Conservation (phyloP, 1,140 invertebrate genomes). For the Ectropis grisescens region DNA sequence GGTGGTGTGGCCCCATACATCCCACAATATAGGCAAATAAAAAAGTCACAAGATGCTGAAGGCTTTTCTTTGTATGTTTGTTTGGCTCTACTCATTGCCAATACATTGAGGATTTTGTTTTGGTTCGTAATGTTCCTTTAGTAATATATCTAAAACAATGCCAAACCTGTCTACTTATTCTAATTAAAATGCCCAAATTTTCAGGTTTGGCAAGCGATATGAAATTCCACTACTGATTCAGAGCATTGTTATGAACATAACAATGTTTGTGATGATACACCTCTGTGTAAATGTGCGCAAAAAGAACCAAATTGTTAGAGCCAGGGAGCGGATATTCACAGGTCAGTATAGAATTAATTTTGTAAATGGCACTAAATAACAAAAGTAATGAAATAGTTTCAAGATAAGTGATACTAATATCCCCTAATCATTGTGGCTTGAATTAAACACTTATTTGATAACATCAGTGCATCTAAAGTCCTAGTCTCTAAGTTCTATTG, state of each 20-base stretch:
- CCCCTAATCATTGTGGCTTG: no score
- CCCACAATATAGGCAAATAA: slow-evolving; percentile 95
- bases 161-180: no score
- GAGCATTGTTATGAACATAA: slow-evolving; percentile 96
- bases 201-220: slow-evolving; percentile 97
- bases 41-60: slow-evolving; percentile 89
- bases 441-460: no score
- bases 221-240: slow-evolving; percentile 95
- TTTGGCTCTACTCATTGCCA: slow-evolving; percentile 93
- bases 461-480: no score
- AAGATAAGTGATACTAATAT: no score
- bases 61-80: slow-evolving; percentile 98
- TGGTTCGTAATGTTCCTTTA: slow-evolving; percentile 91
- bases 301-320: slow-evolving; percentile 84
- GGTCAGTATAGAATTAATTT: slow-evolving; percentile 73
- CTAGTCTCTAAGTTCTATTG: no score
- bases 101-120: slow-evolving; percentile 96
- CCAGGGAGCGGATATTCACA: slow-evolving; percentile 85
- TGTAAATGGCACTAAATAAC: slow-evolving; percentile 1
- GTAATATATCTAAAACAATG: no score
- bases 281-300: slow-evolving; percentile 91
- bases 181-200: no score
- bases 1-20: slow-evolving; percentile 90
- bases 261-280: slow-evolving; percentile 97
- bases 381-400: slow-evolving; percentile 1